These are phyloP conservation scores for Anoplolepis gracilipes DNA, from an alignment of 1,140 invertebrate genomes.

Conservation along the genomic window DNA sequence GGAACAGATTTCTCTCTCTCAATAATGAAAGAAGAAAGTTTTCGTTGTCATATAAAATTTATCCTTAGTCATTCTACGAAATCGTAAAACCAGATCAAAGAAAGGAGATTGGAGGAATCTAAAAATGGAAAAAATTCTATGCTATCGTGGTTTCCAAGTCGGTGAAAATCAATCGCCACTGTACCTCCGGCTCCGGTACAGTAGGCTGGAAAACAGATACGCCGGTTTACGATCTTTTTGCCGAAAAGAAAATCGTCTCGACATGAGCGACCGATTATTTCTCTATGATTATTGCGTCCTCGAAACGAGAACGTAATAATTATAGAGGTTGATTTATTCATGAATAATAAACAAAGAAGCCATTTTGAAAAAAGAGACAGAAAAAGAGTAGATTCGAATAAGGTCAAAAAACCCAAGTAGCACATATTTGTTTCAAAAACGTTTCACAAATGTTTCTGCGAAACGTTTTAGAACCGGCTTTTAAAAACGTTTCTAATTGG, in stretches of 20 bases:
- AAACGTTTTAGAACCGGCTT: no score
- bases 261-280: conserved; percentile 23
- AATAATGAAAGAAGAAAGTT: conserved; percentile 3
- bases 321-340: not conserved
- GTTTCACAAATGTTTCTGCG: no score
- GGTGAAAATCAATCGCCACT: conserved; percentile 21
- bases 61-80: conserved; percentile 9
- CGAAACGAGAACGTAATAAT: not conserved
- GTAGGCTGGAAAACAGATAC: conserved; percentile 45
- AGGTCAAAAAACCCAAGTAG: no score
- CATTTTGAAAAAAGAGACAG: not conserved
- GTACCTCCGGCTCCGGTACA: not conserved
- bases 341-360: conserved; percentile 39
- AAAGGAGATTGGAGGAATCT: conserved; percentile 1
- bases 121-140: conserved; percentile 41
- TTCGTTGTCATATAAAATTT: conserved; percentile 17
- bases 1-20: not conserved
- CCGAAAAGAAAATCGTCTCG: conserved; percentile 31
- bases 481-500: no score
- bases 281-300: conserved; percentile 18
- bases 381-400: not conserved
- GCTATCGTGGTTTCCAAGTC: conserved; percentile 50
- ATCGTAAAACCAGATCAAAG: not conserved
- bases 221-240: conserved; percentile 39
- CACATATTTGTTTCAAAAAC: no score